These are phyloP conservation scores for Notoglanidium macrostoma DNA, from an alignment of 2,797 vertebrate genomes.

Conservation along the genomic window DNA sequence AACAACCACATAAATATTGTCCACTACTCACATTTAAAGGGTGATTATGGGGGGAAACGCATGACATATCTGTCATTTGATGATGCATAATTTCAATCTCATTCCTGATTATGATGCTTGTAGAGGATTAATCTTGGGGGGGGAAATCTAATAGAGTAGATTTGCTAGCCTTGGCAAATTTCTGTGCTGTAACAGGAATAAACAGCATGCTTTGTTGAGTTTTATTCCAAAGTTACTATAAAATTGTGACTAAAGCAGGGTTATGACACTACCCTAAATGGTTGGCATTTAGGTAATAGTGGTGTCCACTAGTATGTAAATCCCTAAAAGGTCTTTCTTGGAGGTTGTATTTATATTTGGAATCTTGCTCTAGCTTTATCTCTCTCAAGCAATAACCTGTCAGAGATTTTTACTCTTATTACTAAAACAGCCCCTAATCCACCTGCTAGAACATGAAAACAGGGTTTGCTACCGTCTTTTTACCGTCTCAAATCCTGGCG, in stretches of 20 bases:
- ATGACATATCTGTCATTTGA: background rate
- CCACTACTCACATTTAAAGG: background rate
- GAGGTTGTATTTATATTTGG: background rate
- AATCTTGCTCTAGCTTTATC: background rate
- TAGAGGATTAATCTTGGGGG: background rate
- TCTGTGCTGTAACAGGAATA: background rate
- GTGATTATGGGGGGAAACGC: background rate
- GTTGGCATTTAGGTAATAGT: background rate
- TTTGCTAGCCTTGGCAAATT: background rate
- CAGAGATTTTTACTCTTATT: background rate
- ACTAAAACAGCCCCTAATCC: background rate
- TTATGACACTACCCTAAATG: background rate
- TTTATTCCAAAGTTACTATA: background rate
- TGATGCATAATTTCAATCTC: background rate
- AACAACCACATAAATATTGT: background rate
- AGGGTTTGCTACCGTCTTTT: background rate
- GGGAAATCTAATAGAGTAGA: background rate
- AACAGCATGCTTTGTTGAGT: background rate
- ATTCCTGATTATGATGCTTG: background rate
- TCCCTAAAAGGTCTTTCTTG: background rate
- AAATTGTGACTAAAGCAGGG: background rate
- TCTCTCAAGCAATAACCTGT: conserved; percentile 14
- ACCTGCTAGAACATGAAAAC: background rate
- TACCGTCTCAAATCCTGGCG: background rate
- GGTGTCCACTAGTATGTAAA: background rate